Conservation (phyloP, 1,140 invertebrate genomes). For the Drosophila chauvacae region DNA sequence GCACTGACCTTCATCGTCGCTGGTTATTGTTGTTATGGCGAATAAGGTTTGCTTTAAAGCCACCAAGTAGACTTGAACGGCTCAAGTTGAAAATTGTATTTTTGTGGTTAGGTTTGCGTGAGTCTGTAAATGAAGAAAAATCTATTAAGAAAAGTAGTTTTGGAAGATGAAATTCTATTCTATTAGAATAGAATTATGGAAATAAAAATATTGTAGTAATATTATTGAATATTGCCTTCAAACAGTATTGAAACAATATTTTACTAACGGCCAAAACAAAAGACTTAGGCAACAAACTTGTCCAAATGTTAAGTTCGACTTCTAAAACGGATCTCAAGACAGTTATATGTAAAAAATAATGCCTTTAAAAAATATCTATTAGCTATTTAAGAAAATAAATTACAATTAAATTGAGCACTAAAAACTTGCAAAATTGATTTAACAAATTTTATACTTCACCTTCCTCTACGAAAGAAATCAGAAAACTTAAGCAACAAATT, state of each 20-base stretch:
- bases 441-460: constrained; percentile 1
- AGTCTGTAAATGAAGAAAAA: background rate
- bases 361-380: background rate
- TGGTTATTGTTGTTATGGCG: constrained; percentile 12
- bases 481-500: constrained; percentile 34
- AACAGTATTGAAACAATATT: background rate
- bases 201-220: too few relatives aligned
- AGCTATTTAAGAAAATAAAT: background rate
- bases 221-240: too few relatives aligned
- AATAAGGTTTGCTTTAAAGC: constrained; percentile 41
- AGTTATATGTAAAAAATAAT: too few relatives aligned
- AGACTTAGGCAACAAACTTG: constrained; percentile 63
- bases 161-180: too few relatives aligned
- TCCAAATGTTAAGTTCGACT: too few relatives aligned
- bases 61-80: constrained; percentile 54
- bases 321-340: too few relatives aligned
- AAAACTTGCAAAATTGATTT: background rate
- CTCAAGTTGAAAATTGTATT: constrained; percentile 51
- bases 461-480: background rate
- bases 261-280: constrained; percentile 26
- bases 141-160: background rate
- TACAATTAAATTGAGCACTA: background rate
- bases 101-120: constrained; percentile 40
- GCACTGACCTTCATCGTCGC: constrained; percentile 67
- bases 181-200: too few relatives aligned